Percentiles rank a stretch among this genome's conserved stretches.
Evolutionary conservation across 2,113 vertebrate genomes (phyloP).

Genomic region (Calyptomena viridis): DNA sequence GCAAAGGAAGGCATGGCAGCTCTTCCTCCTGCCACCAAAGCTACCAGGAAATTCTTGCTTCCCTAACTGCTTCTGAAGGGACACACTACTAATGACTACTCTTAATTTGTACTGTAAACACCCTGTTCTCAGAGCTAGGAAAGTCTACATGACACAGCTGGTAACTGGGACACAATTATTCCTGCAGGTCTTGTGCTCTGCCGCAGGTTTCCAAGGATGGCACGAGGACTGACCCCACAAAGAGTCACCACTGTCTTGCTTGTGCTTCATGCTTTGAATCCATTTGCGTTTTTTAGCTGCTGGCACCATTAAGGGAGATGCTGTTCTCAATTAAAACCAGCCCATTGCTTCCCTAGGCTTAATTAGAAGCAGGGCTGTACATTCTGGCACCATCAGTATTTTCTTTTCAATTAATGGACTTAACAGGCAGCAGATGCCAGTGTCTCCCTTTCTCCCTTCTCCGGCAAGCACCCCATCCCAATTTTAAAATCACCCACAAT

Average conservation of each 20-base stretch:
- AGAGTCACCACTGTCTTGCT: not conserved
- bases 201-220: not conserved
- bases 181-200: not conserved
- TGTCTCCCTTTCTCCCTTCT: constrained; percentile 14
- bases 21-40: not conserved
- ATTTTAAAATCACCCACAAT: not conserved
- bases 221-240: not conserved
- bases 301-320: constrained; percentile 44
- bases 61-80: not conserved
- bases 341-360: constrained; percentile 48
- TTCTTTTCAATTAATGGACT: constrained; percentile 63
- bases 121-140: not conserved
- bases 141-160: not conserved
- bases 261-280: constrained; percentile 48
- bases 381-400: constrained; percentile 60
- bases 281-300: constrained; percentile 1
- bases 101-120: not conserved
- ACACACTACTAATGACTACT: not conserved
- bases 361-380: constrained; percentile 59
- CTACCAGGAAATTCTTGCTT: not conserved
- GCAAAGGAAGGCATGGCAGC: not conserved
- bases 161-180: not conserved
- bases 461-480: not conserved
- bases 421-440: constrained; percentile 58
- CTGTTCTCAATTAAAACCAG: constrained; percentile 67